Conservation (phyloP, 2,113 vertebrate genomes). For the Amphiprion percula region DNA sequence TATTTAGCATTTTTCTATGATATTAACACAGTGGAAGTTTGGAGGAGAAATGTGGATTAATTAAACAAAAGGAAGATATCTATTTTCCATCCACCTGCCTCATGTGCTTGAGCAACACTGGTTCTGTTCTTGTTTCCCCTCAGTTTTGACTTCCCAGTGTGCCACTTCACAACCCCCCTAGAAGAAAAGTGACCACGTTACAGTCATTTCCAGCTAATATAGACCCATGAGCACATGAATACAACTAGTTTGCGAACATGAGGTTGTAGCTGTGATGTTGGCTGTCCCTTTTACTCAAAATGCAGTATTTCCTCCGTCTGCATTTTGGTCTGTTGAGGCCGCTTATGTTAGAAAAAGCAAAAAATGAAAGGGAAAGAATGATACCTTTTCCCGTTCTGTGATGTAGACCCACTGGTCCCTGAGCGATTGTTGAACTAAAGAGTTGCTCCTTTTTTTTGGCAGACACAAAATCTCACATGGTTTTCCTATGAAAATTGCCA, state of each 20-base stretch:
- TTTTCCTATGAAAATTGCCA: not conserved
- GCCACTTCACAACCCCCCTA: conserved; percentile 11
- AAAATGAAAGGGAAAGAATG: conserved; percentile 25
- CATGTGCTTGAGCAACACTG: too few species aligned
- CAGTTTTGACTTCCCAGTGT: conserved; percentile 2
- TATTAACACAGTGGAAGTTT: not conserved
- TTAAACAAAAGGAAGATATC: not conserved
- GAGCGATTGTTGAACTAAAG: not conserved
- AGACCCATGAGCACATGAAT: conserved; percentile 18
- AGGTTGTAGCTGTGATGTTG: conserved; percentile 24
- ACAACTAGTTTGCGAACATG: conserved; percentile 10
- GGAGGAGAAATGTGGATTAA: not conserved
- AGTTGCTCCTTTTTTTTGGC: not conserved
- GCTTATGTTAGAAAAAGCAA: conserved; percentile 34
- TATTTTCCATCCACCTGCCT: not conserved
- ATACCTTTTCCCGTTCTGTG: conserved; percentile 28
- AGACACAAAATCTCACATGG: not conserved
- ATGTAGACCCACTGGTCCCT: conserved; percentile 29
- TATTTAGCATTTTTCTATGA: conserved; percentile 2
- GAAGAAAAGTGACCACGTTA: conserved; percentile 12
- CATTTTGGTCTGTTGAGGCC: conserved; percentile 28
- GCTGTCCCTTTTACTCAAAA: conserved; percentile 33
- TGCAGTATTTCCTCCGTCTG: conserved; percentile 1
- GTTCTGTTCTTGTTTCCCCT: not conserved
- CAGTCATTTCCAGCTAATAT: conserved; percentile 34